Conservation (phyloP, 2,113 vertebrate species). For the Prinia subflava region DNA sequence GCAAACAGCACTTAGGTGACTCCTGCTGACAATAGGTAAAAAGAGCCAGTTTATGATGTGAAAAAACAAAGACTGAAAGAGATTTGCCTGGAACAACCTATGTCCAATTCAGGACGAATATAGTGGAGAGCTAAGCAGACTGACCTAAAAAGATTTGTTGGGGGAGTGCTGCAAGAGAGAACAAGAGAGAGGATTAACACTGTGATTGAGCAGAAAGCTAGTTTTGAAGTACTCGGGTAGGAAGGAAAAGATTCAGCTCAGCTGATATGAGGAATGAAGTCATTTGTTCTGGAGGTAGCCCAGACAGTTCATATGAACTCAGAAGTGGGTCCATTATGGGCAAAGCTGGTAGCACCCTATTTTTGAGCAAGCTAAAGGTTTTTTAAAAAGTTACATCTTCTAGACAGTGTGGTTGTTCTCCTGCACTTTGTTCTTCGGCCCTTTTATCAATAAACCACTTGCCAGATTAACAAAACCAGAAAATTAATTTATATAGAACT, state of each 20-base stretch:
- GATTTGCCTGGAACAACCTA: background rate
- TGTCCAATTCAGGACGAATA: background rate
- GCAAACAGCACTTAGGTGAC: background rate
- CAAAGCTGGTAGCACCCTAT: background rate
- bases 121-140: background rate
- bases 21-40: background rate
- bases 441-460: constrained; percentile 28
- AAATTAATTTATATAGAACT: background rate
- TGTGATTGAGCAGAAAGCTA: background rate
- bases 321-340: background rate
- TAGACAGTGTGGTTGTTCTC: background rate
- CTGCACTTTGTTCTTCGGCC: background rate
- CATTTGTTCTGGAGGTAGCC: background rate
- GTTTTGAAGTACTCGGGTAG: background rate
- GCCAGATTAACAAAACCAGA: background rate
- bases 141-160: background rate
- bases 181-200: background rate
- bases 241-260: background rate
- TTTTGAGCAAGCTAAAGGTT: background rate
- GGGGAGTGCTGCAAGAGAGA: background rate
- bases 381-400: background rate
- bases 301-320: background rate
- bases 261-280: background rate
- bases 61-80: background rate
- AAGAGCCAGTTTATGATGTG: background rate